These are phyloP conservation scores for Polyommatus iphigenia DNA, from an alignment of 2,888 invertebrate genomes.

Conservation along the genomic window DNA sequence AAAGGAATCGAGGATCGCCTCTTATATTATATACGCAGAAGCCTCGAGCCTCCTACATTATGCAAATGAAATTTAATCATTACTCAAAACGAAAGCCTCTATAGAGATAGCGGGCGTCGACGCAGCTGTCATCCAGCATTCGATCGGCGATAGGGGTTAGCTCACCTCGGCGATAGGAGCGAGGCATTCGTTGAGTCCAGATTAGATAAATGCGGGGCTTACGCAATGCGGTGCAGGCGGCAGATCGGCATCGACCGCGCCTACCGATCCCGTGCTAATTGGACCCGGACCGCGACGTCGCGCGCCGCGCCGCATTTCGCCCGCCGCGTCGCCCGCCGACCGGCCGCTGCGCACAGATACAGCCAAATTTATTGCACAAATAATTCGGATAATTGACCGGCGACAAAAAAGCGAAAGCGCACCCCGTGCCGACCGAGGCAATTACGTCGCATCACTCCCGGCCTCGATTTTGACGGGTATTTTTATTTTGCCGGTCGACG, in stretches of 20 bases:
- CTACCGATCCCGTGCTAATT: conserved; percentile 80
- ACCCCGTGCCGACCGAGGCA: conserved; percentile 67
- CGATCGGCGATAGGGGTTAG: conserved; percentile 41
- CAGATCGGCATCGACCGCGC: conserved; percentile 71
- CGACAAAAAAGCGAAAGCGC: conserved; percentile 75
- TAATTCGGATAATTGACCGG: conserved; percentile 79
- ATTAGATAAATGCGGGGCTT: conserved; percentile 68
- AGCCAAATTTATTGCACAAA: conserved; percentile 78
- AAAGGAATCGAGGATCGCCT: neutral
- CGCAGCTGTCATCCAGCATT: conserved; percentile 34
- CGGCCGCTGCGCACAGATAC: conserved; percentile 71
- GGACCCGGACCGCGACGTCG: conserved; percentile 59
- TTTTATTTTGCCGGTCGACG: conserved; percentile 60
- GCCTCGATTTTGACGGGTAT: conserved; percentile 63
- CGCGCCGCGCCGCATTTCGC: conserved; percentile 61
- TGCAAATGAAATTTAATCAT: conserved; percentile 9
- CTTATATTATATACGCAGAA: neutral
- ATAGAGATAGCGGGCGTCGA: conserved; percentile 31
- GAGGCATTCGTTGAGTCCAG: conserved; percentile 69
- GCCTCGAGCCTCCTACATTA: neutral
- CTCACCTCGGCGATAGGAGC: conserved; percentile 57
- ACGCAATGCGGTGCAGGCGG: conserved; percentile 70
- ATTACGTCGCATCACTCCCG: conserved; percentile 65
- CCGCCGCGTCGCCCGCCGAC: conserved; percentile 57
- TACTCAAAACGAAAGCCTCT: conserved; percentile 4